Base-by-base conservation (phyloP, 2,797 vertebrate genomes). In the Limosa lapponica region DNA sequence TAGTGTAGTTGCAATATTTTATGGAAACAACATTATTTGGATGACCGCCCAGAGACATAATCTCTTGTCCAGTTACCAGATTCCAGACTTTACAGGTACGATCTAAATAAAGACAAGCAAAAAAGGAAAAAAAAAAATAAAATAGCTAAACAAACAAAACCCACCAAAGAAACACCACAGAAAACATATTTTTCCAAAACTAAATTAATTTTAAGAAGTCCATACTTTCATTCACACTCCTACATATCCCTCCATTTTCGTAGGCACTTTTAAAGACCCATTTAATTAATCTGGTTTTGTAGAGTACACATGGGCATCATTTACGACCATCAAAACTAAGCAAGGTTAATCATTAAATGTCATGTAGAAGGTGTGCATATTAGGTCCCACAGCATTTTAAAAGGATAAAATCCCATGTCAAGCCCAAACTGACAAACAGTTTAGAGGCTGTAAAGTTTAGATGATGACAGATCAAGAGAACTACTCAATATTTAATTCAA, bases 31-130 rank as follows among this genome's bases (percentile, higher is more conserved):
- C 99, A 7, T 99, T 99, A 98, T 99, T 99, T 83, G 99, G 99
- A 94, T 99, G 99, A 89, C 99, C 98, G 10, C 99, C 99, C 23
- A 99, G 97, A 77, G 99, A 99, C 99, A 99, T 99, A 89, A 99
- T 99, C 98, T 99, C 99, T 96, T 99, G 99, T 82, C 99, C 99
- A 6, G 99, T 99, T 92, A 99, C 99, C 89, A 99, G 97, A 97
- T 99, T 99, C 99, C 99, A 99, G 32, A 99, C 99, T 98, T 99
- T 99, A 97, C 99, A 99, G 14, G 99, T 99, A 25, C 99, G 99
- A 94, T 99, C 99, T 99, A 97, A 90, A 84, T 93, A 96, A 49
- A 94, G 32, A 95, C 6, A 85, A 83, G 82, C 15, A 75, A 87
- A 75, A 64, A 24, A 3, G 4, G 9, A 4, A 1, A 10, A 39